These are phyloP conservation scores for Catocala nupta DNA, from an alignment of 2,888 invertebrate genomes.

Conservation along the genomic window DNA sequence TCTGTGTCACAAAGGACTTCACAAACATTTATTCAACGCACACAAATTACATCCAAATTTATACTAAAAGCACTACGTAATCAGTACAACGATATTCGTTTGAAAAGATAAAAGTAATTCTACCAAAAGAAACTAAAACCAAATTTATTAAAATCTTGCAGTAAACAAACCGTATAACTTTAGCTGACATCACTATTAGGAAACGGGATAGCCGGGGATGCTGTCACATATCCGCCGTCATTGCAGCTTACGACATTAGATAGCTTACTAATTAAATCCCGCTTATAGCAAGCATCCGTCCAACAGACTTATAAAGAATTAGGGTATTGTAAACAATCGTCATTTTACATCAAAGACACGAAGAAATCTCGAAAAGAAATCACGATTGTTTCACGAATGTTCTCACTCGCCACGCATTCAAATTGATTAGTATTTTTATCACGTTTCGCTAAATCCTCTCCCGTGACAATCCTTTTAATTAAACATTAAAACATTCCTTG, in stretches of 20 bases:
- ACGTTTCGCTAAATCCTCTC: slow-evolving; percentile 56
- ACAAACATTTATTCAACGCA: no score
- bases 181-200: neutral
- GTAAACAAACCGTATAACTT: no score
- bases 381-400: slow-evolving; percentile 28
- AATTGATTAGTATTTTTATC: slow-evolving; percentile 64
- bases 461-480: slow-evolving; percentile 67
- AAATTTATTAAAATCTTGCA: no score
- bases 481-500: slow-evolving; percentile 60
- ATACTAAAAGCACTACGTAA: no score
- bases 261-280: slow-evolving; percentile 19
- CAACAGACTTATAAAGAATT: slow-evolving; percentile 21
- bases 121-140: no score
- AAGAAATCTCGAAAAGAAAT: slow-evolving; percentile 16
- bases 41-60: no score
- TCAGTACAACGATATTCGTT: neutral
- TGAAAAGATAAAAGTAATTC: no score
- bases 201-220: neutral
- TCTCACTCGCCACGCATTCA: slow-evolving; percentile 36
- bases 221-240: slow-evolving; percentile 4
- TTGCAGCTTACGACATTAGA: neutral
- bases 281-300: neutral
- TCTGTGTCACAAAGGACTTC: no score
- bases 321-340: slow-evolving; percentile 27
- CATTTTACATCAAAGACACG: slow-evolving; percentile 18